A percentile compares a stretch with the other conserved stretches of the same genome.
Evolutionary conservation across 1,140 invertebrate genomes (phyloP).

Genomic region (Spodoptera frugiperda): DNA sequence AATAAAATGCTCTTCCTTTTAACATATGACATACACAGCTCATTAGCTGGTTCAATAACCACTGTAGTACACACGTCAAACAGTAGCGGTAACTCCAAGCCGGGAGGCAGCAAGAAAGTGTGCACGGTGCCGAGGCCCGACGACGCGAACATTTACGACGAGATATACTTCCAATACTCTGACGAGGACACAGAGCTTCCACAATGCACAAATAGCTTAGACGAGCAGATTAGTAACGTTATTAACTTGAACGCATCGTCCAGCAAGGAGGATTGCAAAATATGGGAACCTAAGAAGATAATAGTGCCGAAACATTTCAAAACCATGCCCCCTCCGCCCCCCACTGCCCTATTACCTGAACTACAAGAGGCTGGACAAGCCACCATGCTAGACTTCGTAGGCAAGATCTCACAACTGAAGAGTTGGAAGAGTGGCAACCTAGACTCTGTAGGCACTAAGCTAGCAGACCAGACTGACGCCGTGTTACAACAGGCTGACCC

Average conservation of each 20-base stretch:
- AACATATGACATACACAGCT: constrained; percentile 83
- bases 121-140: constrained; percentile 73
- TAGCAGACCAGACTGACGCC: constrained; percentile 78
- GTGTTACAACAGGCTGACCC: constrained; percentile 66
- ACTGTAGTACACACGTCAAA: constrained; percentile 79
- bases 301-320: constrained; percentile 78
- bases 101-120: constrained; percentile 83
- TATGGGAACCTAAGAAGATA: constrained; percentile 78
- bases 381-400: constrained; percentile 74
- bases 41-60: constrained; percentile 76
- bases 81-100: constrained; percentile 80
- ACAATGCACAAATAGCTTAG: constrained; percentile 76
- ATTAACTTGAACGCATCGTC: constrained; percentile 82
- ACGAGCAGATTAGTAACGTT: constrained; percentile 83
- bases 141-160: constrained; percentile 81
- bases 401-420: constrained; percentile 76
- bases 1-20: constrained; percentile 82
- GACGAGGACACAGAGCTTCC: constrained; percentile 84
- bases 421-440: constrained; percentile 78
- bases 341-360: constrained; percentile 72
- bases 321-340: constrained; percentile 71
- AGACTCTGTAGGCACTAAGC: constrained; percentile 76
- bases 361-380: constrained; percentile 71
- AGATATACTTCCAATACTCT: constrained; percentile 83
- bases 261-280: constrained; percentile 81